phyloP scores from a whole-genome alignment of 2,797 vertebrate species.

The Chrysolophus pictus region DNA sequence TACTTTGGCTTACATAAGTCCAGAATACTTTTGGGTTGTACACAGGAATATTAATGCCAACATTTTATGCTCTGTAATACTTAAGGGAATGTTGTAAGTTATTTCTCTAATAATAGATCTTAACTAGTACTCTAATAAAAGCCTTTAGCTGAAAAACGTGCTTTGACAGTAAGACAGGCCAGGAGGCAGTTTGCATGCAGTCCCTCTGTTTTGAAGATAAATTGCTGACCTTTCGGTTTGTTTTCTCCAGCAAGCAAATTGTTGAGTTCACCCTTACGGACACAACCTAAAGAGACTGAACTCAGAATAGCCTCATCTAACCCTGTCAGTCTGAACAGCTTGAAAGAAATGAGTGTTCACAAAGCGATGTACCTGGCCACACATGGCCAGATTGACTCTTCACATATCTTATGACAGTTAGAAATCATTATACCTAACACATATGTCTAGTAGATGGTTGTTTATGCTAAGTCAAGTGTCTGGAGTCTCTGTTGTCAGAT shows the following conservation, averaged over 20 bases:
- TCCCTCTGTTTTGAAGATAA: neutral
- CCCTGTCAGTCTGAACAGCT: accelerated
- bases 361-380: neutral
- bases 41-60: neutral
- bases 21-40: neutral
- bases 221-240: neutral
- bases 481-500: neutral
- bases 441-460: neutral
- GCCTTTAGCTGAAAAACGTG: neutral
- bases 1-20: neutral
- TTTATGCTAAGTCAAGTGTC: neutral
- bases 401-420: accelerated
- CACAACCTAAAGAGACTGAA: neutral
- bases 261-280: neutral
- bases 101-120: neutral
- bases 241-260: neutral
- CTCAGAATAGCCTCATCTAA: neutral
- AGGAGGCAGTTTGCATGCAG: neutral
- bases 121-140: neutral
- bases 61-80: neutral
- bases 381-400: neutral
- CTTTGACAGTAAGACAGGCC: neutral
- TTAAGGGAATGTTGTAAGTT: neutral
- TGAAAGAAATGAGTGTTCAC: accelerated
- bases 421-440: accelerated